A percentile compares a stretch with the other conserved stretches of the same genome.
Conservation (phyloP, 2,113 vertebrate species). For the Mormyrus iriodes region DNA sequence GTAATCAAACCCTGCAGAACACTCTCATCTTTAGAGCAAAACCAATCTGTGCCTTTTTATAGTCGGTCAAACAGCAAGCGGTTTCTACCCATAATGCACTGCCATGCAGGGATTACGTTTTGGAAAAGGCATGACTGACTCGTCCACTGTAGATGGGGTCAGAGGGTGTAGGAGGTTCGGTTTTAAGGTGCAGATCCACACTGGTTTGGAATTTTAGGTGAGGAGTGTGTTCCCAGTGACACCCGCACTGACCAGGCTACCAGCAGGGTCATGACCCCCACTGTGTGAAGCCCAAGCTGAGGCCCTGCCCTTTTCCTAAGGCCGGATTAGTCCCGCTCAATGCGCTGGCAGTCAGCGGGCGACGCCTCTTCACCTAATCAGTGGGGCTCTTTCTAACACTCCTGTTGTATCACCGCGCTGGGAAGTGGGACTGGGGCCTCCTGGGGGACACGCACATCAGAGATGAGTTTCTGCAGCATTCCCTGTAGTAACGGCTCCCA, state of each 20-base stretch:
- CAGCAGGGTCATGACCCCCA: not conserved
- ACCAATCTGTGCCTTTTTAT: not conserved
- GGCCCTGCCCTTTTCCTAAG: too few relatives aligned
- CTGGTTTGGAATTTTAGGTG: not conserved
- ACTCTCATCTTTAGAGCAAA: not conserved
- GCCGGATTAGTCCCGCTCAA: not conserved
- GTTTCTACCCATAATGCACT: not conserved
- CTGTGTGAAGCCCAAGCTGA: not conserved
- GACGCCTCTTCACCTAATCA: not conserved
- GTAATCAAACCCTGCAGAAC: not conserved
- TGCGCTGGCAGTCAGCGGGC: not conserved
- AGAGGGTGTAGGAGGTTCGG: not conserved
- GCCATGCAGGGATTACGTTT: not conserved
- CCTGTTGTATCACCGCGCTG: not conserved
- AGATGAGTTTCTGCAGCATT: not conserved
- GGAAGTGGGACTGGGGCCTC: not conserved
- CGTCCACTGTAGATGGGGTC: not conserved
- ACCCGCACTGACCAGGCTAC: not conserved
- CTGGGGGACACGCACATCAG: not conserved
- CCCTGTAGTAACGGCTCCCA: not conserved
- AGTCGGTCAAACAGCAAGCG: not conserved
- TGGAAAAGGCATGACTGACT: not conserved
- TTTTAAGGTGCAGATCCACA: not conserved
- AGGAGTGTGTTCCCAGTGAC: not conserved
- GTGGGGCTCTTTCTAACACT: not conserved